Conservation (phyloP, 2,888 invertebrate genomes). For the Thera britannica region DNA sequence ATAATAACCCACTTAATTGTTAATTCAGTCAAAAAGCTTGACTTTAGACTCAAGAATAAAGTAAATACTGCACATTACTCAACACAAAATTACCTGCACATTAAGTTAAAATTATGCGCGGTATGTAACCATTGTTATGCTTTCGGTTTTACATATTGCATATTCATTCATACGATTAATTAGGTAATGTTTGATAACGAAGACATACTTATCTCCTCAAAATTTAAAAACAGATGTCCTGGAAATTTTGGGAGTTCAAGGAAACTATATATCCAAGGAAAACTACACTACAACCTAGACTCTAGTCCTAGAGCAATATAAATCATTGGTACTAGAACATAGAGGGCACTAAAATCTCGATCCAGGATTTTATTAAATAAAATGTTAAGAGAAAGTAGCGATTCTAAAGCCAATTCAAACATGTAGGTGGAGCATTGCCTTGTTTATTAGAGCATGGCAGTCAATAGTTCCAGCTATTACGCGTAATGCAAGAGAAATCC, state of each 20-base stretch:
- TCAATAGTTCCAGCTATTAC: conserved; percentile 17
- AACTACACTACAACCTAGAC: no score
- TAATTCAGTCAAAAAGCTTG: not conserved
- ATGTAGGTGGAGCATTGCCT: conserved; percentile 7
- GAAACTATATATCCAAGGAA: no score
- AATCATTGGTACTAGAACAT: not conserved
- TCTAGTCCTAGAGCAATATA: not conserved
- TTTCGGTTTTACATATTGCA: not conserved
- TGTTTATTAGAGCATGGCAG: conserved; percentile 29
- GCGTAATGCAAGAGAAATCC: not conserved
- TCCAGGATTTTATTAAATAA: not conserved
- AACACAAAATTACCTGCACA: not conserved
- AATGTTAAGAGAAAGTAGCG: conserved; percentile 14
- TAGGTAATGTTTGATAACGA: no score
- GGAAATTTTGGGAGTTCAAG: not conserved
- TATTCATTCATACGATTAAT: not conserved
- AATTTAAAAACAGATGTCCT: not conserved
- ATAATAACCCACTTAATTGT: no score
- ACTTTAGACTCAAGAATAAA: not conserved
- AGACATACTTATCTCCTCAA: no score
- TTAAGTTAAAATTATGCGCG: not conserved
- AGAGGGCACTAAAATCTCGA: not conserved
- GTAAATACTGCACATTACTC: not conserved
- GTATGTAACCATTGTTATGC: conserved; percentile 1
- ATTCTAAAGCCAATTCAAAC: conserved; percentile 18